Conservation (phyloP, 2,797 vertebrate species). For the Diceros bicornis region DNA sequence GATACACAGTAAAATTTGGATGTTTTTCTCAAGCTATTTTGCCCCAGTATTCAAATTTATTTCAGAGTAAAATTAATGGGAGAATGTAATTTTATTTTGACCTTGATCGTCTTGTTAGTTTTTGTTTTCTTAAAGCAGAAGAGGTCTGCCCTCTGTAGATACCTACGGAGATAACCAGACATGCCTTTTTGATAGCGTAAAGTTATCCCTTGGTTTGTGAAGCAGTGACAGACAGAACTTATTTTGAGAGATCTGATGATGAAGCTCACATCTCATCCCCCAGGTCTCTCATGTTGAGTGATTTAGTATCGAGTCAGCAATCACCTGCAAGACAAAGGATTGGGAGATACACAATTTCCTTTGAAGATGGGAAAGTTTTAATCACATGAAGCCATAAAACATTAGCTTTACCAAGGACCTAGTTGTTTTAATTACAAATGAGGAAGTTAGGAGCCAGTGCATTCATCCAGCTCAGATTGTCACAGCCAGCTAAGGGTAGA, state of each 20-base stretch:
- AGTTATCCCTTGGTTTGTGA: not conserved
- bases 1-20: not conserved
- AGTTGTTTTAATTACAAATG: not conserved
- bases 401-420: not conserved
- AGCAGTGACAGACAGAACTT: not conserved
- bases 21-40: not conserved
- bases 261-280: not conserved
- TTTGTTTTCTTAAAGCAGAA: conserved; percentile 20
- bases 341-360: not conserved
- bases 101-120: not conserved
- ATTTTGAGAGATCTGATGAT: not conserved
- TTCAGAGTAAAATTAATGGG: not conserved
- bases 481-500: not conserved
- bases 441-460: not conserved
- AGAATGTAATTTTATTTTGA: not conserved
- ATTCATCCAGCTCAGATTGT: not conserved
- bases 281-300: not conserved
- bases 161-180: not conserved
- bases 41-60: not conserved
- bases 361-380: conserved; percentile 31
- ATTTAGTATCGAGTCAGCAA: not conserved
- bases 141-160: not conserved
- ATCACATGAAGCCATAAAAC: not conserved
- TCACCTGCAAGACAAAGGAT: not conserved
- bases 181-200: not conserved